A percentile compares a stretch with the other conserved stretches of the same genome.
These are phyloP conservation scores for Leptoteleia sp. DNA, from an alignment of 1,140 invertebrate species.

Conservation along the genomic window DNA sequence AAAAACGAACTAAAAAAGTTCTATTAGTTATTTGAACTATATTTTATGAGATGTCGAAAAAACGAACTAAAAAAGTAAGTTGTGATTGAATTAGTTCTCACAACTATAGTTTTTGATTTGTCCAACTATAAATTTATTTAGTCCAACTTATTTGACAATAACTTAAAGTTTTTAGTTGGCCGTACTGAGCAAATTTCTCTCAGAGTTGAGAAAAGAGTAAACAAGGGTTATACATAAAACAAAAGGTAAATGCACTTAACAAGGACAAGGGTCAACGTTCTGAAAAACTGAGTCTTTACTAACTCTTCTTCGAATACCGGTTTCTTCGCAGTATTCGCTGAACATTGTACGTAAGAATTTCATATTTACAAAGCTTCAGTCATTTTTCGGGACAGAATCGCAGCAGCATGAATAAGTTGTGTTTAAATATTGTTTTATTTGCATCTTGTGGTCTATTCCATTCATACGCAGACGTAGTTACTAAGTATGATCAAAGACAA, in stretches of 20 bases:
- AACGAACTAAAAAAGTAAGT: too few species aligned
- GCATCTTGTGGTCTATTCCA: conserved; percentile 5
- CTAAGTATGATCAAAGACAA: conserved; percentile 87
- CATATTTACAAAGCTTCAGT: conserved; percentile 22
- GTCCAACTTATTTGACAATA: too few species aligned
- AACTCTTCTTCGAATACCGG: conserved; percentile 56
- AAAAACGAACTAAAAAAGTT: too few species aligned
- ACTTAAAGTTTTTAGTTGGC: too few species aligned
- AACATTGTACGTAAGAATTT: conserved; percentile 12
- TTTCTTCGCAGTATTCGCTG: conserved; percentile 38
- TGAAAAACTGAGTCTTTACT: conserved; percentile 48
- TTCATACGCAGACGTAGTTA: conserved; percentile 33
- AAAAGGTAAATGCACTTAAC: conserved; percentile 44
- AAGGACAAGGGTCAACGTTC: conserved; percentile 69
- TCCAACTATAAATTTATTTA: too few species aligned
- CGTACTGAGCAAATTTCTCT: too few species aligned
- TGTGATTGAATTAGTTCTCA: too few species aligned
- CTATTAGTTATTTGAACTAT: too few species aligned
- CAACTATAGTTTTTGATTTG: too few species aligned
- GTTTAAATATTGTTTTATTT: conserved; percentile 40
- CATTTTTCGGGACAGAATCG: conserved; percentile 44
- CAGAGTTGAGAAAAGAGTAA: too few species aligned
- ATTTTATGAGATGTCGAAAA: too few species aligned
- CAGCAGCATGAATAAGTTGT: conserved; percentile 49
- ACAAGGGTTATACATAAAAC: too few species aligned